Evolutionary conservation across 1,140 invertebrate species (phyloP).

Genomic region (Sarcophaga bullata): DNA sequence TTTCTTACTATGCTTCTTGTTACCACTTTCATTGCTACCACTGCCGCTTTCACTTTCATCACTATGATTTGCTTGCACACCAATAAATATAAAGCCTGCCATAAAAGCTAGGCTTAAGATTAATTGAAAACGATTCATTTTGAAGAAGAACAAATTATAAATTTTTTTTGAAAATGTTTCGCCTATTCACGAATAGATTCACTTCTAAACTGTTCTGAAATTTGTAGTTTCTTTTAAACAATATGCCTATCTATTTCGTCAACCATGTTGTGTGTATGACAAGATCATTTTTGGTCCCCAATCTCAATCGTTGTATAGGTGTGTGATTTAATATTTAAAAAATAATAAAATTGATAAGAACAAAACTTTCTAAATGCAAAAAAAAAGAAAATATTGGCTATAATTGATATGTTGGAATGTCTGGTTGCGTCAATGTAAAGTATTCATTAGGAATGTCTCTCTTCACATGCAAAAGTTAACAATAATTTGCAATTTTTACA

Average conservation of each 20-base stretch:
- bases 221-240: not conserved
- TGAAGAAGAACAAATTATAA: no score
- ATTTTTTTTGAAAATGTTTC: no score
- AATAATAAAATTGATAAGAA: not conserved
- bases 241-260: no score
- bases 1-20: conserved; percentile 13
- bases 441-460: not conserved
- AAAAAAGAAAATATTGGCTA: not conserved
- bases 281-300: no score
- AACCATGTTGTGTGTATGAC: not conserved
- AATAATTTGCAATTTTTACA: no score
- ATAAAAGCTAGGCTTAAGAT: not conserved
- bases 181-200: no score
- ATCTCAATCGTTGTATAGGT: not conserved
- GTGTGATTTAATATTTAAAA: no score
- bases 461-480: no score
- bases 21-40: conserved; percentile 30
- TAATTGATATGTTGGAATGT: not conserved
- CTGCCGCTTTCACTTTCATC: conserved; percentile 14
- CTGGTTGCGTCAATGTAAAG: not conserved
- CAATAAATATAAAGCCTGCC: not conserved
- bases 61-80: not conserved
- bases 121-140: conserved; percentile 27
- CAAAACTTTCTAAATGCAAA: not conserved
- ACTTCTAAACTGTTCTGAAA: no score